Conservation (phyloP, 2,797 vertebrate genomes). For the Momotus momota region DNA sequence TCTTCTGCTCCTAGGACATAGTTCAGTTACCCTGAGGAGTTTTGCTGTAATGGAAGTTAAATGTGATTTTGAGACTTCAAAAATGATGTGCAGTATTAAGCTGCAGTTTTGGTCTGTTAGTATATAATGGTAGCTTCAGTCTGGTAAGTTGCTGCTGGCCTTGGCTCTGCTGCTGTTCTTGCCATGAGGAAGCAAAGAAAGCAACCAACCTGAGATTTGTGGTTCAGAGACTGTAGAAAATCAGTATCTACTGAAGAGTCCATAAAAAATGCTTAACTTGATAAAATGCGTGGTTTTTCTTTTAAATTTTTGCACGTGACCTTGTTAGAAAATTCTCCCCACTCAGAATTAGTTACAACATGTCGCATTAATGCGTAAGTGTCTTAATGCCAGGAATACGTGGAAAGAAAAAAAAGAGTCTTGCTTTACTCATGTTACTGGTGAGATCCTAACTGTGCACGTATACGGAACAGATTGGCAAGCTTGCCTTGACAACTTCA, state of each 20-base stretch:
- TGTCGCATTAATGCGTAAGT: background rate
- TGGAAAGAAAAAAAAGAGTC: background rate
- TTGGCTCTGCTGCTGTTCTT: background rate
- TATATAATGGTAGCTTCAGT: background rate
- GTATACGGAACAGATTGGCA: background rate
- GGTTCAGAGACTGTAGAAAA: background rate
- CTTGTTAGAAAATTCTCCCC: background rate
- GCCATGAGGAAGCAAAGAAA: background rate
- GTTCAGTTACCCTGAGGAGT: background rate
- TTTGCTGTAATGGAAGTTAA: background rate
- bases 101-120: background rate
- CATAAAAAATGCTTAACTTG: background rate
- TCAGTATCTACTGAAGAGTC: background rate
- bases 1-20: accelerated
- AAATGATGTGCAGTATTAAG: background rate
- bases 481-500: background rate
- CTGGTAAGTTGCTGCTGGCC: background rate
- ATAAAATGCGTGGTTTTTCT: background rate
- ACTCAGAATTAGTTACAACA: background rate
- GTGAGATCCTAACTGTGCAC: accelerated
- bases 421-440: background rate
- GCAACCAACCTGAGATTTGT: background rate
- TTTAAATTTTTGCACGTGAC: background rate
- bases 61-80: background rate
- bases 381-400: background rate